Base-by-base conservation (phyloP, 2,113 vertebrate genomes). In the Ivindomyrus marchei region DNA sequence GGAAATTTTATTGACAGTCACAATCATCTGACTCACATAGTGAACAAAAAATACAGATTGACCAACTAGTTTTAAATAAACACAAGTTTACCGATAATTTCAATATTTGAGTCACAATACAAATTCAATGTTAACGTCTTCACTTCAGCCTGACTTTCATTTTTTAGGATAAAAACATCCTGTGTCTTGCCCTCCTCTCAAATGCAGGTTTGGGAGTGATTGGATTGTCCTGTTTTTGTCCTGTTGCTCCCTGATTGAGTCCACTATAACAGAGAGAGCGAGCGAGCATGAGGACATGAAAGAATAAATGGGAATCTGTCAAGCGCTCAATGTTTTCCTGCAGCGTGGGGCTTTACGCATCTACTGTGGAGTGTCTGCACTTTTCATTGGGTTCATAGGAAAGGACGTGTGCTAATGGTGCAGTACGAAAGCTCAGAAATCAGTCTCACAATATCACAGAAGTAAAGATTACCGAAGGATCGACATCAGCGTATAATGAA, bases 1-100 rank as follows among this genome's bases (percentile, higher is more conserved):
- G 92, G 91, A 96, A 95, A 94, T 92, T 96, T 96, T 96, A 96
- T 96, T 96, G 92, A 95, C 91, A 86, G 77, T 31, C 92, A 95
- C 95, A 95, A 93, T 95, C 93, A 91, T 94, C 92, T 90, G 92
- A 95, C 94, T 93, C 94, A 92, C 92, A 94, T 90, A 86, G 70
- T 91, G 91, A 94, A 94, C 91, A 94, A 92, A 92, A 92, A 91
- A 91, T 93, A 95, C 94, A 92, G 93, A 93, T 91, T 88, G 89
- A 94, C 89, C 91, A 94, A 90, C 89, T 88, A 62, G 45, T 47
- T 31, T 36, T 90, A 70, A 88, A 83, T 89, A 80, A 91, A 92
- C 92, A 93, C 46, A 85, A 92, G 91, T 90, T 90, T 91, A 92
- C 91, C 88, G 84, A 91, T 92, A 92, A 62, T 88, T 89, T 93